Base-by-base conservation (phyloP, 2,113 vertebrate genomes). In the Cettia cetti region DNA sequence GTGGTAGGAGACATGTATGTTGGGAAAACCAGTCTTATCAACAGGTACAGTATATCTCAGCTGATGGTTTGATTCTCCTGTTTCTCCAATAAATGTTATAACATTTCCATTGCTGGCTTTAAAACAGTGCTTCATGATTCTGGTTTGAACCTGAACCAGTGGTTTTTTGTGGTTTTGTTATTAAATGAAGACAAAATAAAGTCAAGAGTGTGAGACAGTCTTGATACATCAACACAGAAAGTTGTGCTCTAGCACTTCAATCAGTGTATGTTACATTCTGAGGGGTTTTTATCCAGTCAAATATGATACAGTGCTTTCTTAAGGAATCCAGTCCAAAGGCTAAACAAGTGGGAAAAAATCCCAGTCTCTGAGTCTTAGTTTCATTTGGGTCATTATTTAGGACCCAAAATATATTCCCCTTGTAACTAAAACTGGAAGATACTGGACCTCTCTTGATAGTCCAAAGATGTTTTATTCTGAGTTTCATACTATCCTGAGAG, bases 21-120 rank as follows among this genome's bases (percentile, higher is more conserved):
- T 84, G 99, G 99, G 22, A 99, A 99, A 95, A 99, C 99, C 37
- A 99, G 99, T 94, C 98, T 99, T 81, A 99, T 99, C 85, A 98
- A 99, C 94, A 99, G 99, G 99, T 99, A 97, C 0, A 37, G 61
- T 94, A 6, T 24, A 47, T 61, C 35, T 84, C 35, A 88, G 59
- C 59, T 79, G 35, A 15, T 39, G 13, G 14, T 68, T 76, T 59
- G 70, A 13, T 65, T 87, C 31, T 85, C 6, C 21, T 69, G 4
- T 68, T 93, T 69, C n/a, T 86, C 53, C 57, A 30, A 42, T 42
- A 68, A 89, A 47, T 53, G 27, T 50, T 71, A 4, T 2, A 53
- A 54, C 13, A 6, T 91, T 84, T 87, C 61, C 18, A 9, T 78
- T 82, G 40, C 37, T 74, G n/a, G 35, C 39, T 83, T 86, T 11